Conservation (phyloP, 2,888 invertebrate genomes). For the Pandemis cinnamomeana region DNA sequence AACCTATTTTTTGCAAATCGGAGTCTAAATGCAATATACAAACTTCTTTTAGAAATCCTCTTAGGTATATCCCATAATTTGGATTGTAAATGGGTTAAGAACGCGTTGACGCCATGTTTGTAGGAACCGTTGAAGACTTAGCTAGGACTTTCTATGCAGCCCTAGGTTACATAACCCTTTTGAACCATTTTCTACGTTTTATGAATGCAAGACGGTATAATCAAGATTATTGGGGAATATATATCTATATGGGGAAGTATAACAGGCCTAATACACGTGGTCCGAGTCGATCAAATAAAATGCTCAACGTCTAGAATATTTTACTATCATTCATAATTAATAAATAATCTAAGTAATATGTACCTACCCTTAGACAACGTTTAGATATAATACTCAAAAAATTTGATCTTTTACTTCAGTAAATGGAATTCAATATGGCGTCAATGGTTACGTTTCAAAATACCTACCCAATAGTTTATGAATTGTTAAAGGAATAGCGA, state of each 20-base stretch:
- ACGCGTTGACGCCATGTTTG: not conserved
- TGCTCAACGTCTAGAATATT: not conserved
- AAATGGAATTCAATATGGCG: not conserved
- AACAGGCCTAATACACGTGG: not conserved
- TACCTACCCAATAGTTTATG: not conserved
- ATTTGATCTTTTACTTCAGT: not conserved
- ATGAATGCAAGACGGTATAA: not conserved
- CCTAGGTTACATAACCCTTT: not conserved
- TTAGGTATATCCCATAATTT: not conserved
- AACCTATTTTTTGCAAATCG: too few relatives aligned
- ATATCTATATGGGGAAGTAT: too few relatives aligned
- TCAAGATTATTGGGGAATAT: not conserved
- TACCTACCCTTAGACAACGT: too few relatives aligned
- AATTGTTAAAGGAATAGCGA: slow-evolving; percentile 14
- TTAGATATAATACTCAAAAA: not conserved
- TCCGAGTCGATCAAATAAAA: not conserved
- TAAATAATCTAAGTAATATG: too few relatives aligned
- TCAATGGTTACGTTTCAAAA: not conserved
- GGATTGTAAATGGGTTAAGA: not conserved
- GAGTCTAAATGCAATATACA: too few relatives aligned
- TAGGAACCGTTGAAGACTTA: not conserved
- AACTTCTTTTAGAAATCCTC: too few relatives aligned
- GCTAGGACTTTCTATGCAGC: too few relatives aligned
- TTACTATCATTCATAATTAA: not conserved
- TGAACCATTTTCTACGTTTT: not conserved